Evolutionary conservation across 1,140 invertebrate genomes (phyloP).

Genomic region (Rhyzopertha dominica): DNA sequence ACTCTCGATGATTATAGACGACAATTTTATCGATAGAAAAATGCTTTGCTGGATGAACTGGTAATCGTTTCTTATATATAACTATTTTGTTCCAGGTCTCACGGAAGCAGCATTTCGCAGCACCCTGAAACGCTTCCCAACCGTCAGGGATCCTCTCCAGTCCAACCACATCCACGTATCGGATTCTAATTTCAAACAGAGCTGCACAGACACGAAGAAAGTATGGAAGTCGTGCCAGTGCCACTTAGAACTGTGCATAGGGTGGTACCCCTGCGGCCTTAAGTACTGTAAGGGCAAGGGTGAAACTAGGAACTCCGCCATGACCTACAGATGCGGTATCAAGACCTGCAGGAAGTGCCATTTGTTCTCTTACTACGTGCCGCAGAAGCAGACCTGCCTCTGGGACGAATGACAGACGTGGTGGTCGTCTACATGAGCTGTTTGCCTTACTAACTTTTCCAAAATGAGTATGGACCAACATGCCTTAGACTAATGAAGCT

Average conservation of each 20-base stretch:
- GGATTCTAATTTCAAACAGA: conserved; percentile 37
- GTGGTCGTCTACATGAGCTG: conserved; percentile 9
- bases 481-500: conserved; percentile 29
- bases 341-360: conserved; percentile 89
- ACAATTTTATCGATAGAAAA: too few relatives aligned
- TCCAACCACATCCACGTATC: conserved; percentile 36
- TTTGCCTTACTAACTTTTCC: conserved; percentile 22
- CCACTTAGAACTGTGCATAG: conserved; percentile 76
- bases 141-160: conserved; percentile 35
- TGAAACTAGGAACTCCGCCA: conserved; percentile 52
- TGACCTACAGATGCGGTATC: conserved; percentile 86
- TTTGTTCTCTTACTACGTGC: conserved; percentile 78
- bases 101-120: conserved; percentile 51
- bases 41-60: too few relatives aligned
- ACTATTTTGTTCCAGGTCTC: conserved; percentile 49
- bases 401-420: conserved; percentile 72
- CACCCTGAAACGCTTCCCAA: conserved; percentile 55
- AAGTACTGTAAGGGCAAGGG: conserved; percentile 84
- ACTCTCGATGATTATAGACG: too few relatives aligned
- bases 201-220: conserved; percentile 60
- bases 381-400: conserved; percentile 77
- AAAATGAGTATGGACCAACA: conserved; percentile 33
- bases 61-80: background rate
- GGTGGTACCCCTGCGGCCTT: conserved; percentile 86
- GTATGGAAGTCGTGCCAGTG: conserved; percentile 70